These are phyloP conservation scores for Lophura nycthemera DNA, from an alignment of 2,113 vertebrate genomes.

Conservation along the genomic window DNA sequence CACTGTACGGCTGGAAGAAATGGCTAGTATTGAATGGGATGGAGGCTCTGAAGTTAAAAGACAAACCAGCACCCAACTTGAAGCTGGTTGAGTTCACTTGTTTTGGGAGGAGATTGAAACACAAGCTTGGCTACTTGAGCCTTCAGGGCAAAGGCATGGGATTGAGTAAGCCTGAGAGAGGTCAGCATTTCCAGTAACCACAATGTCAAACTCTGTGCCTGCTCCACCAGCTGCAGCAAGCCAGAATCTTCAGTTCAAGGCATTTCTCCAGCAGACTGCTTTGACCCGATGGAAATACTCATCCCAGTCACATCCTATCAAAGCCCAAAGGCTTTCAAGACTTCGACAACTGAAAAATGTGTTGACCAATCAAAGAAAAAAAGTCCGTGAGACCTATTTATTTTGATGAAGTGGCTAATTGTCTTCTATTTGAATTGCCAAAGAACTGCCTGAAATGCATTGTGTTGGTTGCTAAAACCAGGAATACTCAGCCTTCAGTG, in stretches of 20 bases:
- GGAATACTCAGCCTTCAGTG: not conserved
- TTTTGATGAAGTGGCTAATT: not conserved
- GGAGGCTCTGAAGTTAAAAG: not conserved
- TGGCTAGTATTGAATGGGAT: not conserved
- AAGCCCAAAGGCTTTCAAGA: not conserved
- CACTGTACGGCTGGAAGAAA: not conserved
- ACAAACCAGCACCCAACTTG: too few relatives aligned
- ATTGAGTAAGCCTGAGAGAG: not conserved
- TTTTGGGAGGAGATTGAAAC: not conserved
- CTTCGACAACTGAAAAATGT: not conserved
- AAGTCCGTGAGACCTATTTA: not conserved
- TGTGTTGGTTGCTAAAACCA: slow-evolving; percentile 13
- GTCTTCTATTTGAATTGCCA: slow-evolving; percentile 9
- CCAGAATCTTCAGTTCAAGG: not conserved
- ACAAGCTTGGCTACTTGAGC: not conserved
- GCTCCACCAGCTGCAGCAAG: not conserved
- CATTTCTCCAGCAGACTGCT: not conserved
- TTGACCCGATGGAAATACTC: not conserved
- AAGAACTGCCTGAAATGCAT: slow-evolving; percentile 11
- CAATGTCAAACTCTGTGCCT: not conserved
- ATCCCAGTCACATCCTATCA: not conserved
- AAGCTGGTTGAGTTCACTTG: not conserved
- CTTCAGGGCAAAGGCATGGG: not conserved
- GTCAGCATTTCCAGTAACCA: not conserved
- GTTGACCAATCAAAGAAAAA: not conserved